Evolutionary conservation across 1,140 invertebrate genomes (phyloP), one percentile per base, ranked within the genome.

Genomic region (Drosophila nigromelanica): DNA sequence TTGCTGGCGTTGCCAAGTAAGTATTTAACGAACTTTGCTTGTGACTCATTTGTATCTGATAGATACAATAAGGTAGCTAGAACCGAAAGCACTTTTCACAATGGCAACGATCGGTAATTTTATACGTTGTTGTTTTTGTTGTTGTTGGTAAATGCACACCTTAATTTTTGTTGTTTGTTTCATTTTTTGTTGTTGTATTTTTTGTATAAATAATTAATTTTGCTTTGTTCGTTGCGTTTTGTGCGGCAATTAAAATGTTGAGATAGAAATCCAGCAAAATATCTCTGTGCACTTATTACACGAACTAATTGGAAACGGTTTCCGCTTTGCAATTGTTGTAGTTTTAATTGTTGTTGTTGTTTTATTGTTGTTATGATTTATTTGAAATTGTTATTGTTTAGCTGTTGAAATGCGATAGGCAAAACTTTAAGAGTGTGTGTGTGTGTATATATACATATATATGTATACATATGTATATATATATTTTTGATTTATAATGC

Each of bases 171-270:
- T 35, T 51, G 12, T 30, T 48, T 59, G 8, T 58, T 45, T 52
- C 10, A 11, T 39, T 21, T 58, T 10, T 50, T 35, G 27, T 35
- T 30, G 50, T 35, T 56, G 64, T 18, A 18, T 18, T 24, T 50
- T 73, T 42, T 75, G 58, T 73, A 81, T 80, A 72, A 89, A 89
- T 79, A 76, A 89, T 83, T 89, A 54, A 67, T 42, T 58, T 56
- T 70, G 30, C 71, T 67, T 54, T 62, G 70, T 56, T 55, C 52
- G 60, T 21, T 58, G 8, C 14, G 12, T 14, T 50, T 21, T 50
- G n/a, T 30, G 24, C 27, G 52, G 80, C 68, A 80, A 85, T 83
- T 79, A 72, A 78, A 81, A 47, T 77, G 74, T 64, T 64, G 60
- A 66, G 62, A 72, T 66, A 72, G 27, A 52, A 56, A 72, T 72